Evolutionary conservation across 2,888 invertebrate genomes (phyloP).

Genomic region (Drosophila quasianomalipes): DNA sequence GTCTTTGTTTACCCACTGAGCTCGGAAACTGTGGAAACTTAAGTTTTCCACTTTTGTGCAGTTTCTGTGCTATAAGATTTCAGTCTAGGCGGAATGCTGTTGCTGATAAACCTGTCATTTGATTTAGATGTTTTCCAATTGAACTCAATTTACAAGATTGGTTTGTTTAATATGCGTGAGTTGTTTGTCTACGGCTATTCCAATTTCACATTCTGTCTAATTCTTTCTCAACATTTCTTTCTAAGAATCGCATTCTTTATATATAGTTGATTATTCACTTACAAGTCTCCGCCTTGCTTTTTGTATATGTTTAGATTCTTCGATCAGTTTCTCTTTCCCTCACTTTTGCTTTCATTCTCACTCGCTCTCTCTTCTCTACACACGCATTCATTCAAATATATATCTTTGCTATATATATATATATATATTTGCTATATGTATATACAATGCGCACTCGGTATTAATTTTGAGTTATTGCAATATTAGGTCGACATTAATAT

Average conservation of each 20-base stretch:
- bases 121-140: not conserved
- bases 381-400: not conserved
- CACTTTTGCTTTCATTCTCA: not conserved
- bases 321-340: not conserved
- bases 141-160: not conserved
- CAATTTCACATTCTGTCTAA: not conserved
- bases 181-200: not conserved
- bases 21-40: not conserved
- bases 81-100: not conserved
- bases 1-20: not conserved
- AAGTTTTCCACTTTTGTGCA: not conserved
- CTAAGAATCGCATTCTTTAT: not conserved
- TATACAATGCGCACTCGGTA: not conserved
- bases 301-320: not conserved
- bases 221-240: not conserved
- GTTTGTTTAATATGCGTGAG: not conserved
- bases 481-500: constrained; percentile 70
- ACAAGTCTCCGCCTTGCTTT: not conserved
- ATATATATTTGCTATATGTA: not conserved
- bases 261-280: not conserved
- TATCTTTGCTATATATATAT: not conserved
- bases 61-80: not conserved
- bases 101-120: not conserved
- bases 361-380: not conserved
- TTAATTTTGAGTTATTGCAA: constrained; percentile 73